Conservation (phyloP, 2,888 invertebrate species). For the Drosophila vallismaia region DNA sequence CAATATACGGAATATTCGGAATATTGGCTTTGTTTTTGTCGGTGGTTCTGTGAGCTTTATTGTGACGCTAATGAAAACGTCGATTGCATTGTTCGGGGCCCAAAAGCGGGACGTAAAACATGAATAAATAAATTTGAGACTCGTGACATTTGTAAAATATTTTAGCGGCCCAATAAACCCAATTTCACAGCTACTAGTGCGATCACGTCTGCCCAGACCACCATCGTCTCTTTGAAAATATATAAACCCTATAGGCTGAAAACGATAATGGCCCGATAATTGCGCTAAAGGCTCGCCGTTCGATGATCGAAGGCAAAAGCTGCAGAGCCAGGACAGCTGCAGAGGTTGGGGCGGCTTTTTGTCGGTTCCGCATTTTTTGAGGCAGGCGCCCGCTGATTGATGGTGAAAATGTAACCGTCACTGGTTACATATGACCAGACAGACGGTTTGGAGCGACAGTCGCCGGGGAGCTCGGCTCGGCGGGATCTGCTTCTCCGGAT, state of each 20-base stretch:
- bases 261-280: constrained; percentile 73
- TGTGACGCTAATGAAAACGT: constrained; percentile 63
- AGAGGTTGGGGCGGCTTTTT: constrained; percentile 37
- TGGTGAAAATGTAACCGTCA: constrained; percentile 77
- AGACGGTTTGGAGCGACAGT: constrained; percentile 5
- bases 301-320: constrained; percentile 33
- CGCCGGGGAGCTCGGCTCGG: constrained; percentile 8
- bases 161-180: constrained; percentile 76
- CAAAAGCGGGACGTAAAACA: constrained; percentile 68
- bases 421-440: constrained; percentile 57
- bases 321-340: constrained; percentile 26
- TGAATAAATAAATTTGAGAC: constrained; percentile 74
- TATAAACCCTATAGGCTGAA: constrained; percentile 13
- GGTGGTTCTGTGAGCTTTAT: constrained; percentile 51
- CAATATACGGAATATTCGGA: constrained; percentile 58
- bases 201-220: constrained; percentile 6
- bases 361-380: constrained; percentile 64
- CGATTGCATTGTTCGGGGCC: constrained; percentile 47
- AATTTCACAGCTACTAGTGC: constrained; percentile 61
- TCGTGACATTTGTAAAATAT: constrained; percentile 77
- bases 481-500: constrained; percentile 66
- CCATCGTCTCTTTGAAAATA: constrained; percentile 13
- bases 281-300: constrained; percentile 38
- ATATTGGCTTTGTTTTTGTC: constrained; percentile 33
- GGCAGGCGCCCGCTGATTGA: constrained; percentile 69